Evolutionary conservation across 2,888 invertebrate species (phyloP), one percentile per base, ranked within the genome.

Genomic region (Chrysolina haemoptera): DNA sequence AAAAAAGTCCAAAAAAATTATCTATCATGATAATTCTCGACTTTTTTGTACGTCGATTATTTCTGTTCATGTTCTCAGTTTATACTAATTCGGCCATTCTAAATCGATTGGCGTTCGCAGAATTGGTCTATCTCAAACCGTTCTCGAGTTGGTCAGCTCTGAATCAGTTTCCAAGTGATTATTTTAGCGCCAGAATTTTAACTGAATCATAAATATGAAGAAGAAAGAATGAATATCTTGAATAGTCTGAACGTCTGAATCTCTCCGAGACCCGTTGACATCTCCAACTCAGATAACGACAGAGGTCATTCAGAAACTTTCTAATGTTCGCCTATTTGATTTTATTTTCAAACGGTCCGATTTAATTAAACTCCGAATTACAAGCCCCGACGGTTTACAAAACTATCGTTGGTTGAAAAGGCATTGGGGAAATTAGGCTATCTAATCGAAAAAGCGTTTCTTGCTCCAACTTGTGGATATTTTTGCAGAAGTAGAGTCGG

Each of bases 291-390:
- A 16, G 59, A 59, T 59, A 59, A 27, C 27, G 59, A 59, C 59
- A 59, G 59, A 9, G 35, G 59, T 35, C 27, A 35, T 59, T 59
- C n/a, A 14, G 27, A 59, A 59, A 59, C 59, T 59, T 59, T 35
- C 35, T 27, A 59, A 59, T 35, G 73, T 70, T 70, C 50, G 41
- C 18, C 27, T 18, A 40, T 71, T 74, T 74, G 64, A 41, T 64
- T 53, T 71, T 68, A 68, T 74, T 74, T 68, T 16, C 40, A 41
- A 55, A 68, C 55, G 43, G 59, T n/a, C 59, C 65, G 71, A 74
- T 74, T 74, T 68, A 67, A 70, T 68, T 74, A 70, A 67, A 63
- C 67, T 74, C 63, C 63, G 63, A 72, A 68, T 46, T 22, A 18
- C 20, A 50, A 50, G 10, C 46, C 14, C 43, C 27, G 11, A n/a